Evolutionary conservation across 2,888 invertebrate genomes (phyloP), one percentile per base, ranked within the genome.

Genomic region (Lysandra coridon): DNA sequence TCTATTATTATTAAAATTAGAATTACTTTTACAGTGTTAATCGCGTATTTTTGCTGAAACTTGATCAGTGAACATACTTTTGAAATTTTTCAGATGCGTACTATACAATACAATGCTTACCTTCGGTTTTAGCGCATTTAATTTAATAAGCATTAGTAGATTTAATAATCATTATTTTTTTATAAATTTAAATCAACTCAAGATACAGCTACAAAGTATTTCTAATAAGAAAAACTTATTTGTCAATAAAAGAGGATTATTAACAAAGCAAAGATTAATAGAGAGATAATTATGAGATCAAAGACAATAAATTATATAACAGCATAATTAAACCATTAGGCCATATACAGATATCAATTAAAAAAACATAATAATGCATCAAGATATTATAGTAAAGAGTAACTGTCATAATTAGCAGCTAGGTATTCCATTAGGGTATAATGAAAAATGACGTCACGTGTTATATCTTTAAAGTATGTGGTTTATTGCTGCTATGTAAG

Each of bases 301-400:
- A 17, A 12, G 17, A 33, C 14, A 57, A 76, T 76, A 76, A 76
- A 76, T 76, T 7, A 76, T 17, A 30, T 53, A 12, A 76, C 76
- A 17, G 76, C 57, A 76, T 76, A 76, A 76, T 76, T 12, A 76
- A 57, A 7, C 57, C 76, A 76, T 76, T 76, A 76, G 76, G 76
- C 57, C 76, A 33, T 76, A 76, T 76, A 57, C 33, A 76, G 76
- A 57, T 17, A 76, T 33, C 76, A 76, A 76, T 76, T 76, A 76
- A 49, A 73, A 78, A 78, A 81, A 79, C 73, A 79, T 69, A 76
- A 57, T 81, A 78, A 79, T 40, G 75, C 53, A 74, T 73, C 73
- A 40, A 60, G 33, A 74, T 37, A 37, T 60, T 37, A 37, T 60
- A 57, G 23, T 17, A 12, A 40, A n/a, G 57, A 74, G 10, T 49